Conservation (phyloP, 2,113 vertebrate species). For the Nerophis ophidion region DNA sequence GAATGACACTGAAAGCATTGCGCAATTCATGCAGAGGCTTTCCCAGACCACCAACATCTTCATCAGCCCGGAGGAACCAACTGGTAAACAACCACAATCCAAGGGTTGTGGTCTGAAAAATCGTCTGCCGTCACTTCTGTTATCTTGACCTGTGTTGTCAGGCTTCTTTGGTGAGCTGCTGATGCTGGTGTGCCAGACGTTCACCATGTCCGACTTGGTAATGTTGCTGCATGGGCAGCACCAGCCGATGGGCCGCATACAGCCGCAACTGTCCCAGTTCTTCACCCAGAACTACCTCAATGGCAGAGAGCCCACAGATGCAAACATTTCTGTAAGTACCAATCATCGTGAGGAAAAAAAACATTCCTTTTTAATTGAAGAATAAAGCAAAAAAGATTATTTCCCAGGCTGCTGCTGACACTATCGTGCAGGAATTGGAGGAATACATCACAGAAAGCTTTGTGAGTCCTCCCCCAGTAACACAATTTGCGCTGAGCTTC, state of each 20-base stretch:
- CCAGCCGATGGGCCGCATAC: slow-evolving; percentile 82
- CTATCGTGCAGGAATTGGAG: slow-evolving; percentile 78
- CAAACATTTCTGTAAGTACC: slow-evolving; percentile 79
- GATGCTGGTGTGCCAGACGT: slow-evolving; percentile 85
- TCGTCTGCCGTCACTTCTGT: no score
- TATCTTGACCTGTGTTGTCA: slow-evolving; percentile 24
- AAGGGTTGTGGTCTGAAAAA: neutral
- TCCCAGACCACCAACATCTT: slow-evolving; percentile 87
- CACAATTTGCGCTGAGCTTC: neutral
- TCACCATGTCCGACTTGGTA: slow-evolving; percentile 90
- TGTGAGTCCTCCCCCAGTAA: slow-evolving; percentile 65
- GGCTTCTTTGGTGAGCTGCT: slow-evolving; percentile 88
- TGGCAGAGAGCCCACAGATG: slow-evolving; percentile 78
- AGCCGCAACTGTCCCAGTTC: slow-evolving; percentile 83
- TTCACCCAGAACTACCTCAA: slow-evolving; percentile 85
- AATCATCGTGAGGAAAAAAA: neutral
- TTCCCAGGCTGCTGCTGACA: slow-evolving; percentile 72
- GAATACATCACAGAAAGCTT: slow-evolving; percentile 86
- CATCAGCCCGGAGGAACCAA: slow-evolving; percentile 77
- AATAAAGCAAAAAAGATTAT: neutral
- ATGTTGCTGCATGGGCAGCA: slow-evolving; percentile 87
- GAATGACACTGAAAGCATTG: slow-evolving; percentile 85
- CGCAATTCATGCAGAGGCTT: slow-evolving; percentile 87
- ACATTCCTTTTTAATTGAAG: fast-evolving
- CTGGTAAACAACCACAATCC: slow-evolving; percentile 49